Base-by-base conservation (phyloP, 2,888 invertebrate species). In the Drosophila pseudotalamancana region DNA sequence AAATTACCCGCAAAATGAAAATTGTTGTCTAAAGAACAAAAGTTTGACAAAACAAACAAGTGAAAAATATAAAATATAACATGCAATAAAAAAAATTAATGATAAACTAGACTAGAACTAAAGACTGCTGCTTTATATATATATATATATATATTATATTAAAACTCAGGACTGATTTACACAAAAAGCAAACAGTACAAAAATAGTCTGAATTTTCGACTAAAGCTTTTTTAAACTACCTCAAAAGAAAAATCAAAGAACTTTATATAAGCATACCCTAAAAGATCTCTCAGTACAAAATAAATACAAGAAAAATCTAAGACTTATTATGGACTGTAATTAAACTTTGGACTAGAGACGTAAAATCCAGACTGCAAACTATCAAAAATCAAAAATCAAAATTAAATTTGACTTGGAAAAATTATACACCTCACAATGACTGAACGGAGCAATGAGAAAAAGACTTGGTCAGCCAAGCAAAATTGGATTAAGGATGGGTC, bases 401-500 rank as follows among this genome's bases (percentile, higher is more conserved):
- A n/a, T n/a, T n/a, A n/a, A 49, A 25, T 16, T 25, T 1, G 19
- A 29, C 11, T 51, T 32, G 19, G 5, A 11, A 31, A 45, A 21
- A 6, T 9, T 19, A 19, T 1, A 8, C 9, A 12, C 9, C 11
- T 23, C 18, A 57, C 9, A 65, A 89, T 88, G 87, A 77, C 80
- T 67, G 83, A 91, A 71, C 80, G 90, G 87, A 89, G 88, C 66
- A 82, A 72, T 43, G 78, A 77, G 39, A 72, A 76, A 46, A 84
- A 75, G 62, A 75, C 74, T 66, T 90, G 91, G 91, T 56, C 71
- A 14, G 67, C 91, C 74, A 91, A 92, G 84, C 92, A 92, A 87
- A 91, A 91, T 81, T 93, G 93, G 93, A 91, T 93, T 79, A 93
- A 92, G 81, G 92, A 92, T 89, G 90, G 92, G 40, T 90, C 92